Conservation (phyloP, 2,797 vertebrate genomes). For the Gallinago stenura region DNA sequence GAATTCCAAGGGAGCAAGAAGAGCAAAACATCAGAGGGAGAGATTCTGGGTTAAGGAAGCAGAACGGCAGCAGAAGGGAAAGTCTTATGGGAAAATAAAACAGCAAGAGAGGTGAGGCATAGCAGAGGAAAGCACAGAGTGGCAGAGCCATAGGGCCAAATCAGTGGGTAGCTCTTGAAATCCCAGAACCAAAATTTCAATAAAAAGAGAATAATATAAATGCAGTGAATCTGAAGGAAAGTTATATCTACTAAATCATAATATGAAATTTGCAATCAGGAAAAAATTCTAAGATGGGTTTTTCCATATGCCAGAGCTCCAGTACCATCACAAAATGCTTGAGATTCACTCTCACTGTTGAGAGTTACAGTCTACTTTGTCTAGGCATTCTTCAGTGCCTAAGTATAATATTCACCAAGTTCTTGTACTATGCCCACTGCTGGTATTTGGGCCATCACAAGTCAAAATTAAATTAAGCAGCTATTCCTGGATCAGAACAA, state of each 20-base stretch:
- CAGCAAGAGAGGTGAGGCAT: slow-evolving; percentile 24
- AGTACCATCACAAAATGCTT: background rate
- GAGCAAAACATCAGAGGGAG: slow-evolving; percentile 32
- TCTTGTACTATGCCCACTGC: background rate
- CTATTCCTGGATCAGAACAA: background rate
- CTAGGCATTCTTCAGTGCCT: background rate
- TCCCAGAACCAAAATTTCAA: background rate
- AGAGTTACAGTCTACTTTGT: background rate
- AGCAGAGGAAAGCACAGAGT: background rate
- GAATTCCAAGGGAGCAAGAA: slow-evolving; percentile 53
- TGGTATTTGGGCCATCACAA: background rate
- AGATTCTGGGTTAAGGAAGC: slow-evolving; percentile 39
- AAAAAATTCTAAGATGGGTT: background rate
- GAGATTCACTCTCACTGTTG: background rate
- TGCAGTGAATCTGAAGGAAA: background rate
- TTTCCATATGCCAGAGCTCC: background rate
- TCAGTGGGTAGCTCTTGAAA: background rate
- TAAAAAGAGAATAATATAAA: background rate
- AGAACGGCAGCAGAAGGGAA: background rate
- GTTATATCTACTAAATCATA: background rate
- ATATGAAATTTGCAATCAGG: background rate
- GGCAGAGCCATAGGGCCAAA: background rate
- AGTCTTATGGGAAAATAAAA: slow-evolving; percentile 4
- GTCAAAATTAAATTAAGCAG: background rate
- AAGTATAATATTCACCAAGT: background rate